Conservation (phyloP, 64 coral and sea anemone species). For the Astreopora myriophthalma region DNA sequence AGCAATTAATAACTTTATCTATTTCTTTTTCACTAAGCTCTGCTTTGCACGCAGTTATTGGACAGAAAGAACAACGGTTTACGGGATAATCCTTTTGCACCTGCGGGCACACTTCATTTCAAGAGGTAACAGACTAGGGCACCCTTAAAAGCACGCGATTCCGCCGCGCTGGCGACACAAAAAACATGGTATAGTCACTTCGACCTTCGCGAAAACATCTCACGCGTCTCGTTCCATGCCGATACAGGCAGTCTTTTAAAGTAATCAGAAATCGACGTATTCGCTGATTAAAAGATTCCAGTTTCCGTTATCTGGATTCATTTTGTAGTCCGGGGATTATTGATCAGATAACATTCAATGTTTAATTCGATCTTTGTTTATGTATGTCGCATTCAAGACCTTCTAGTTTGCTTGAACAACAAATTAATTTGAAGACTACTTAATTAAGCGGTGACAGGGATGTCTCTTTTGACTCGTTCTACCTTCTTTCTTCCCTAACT, state of each 20-base stretch:
- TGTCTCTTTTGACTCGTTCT: neutral
- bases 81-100: slow-evolving; percentile 28
- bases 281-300: neutral
- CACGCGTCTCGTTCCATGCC: neutral
- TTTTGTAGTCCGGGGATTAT: neutral
- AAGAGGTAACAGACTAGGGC: neutral
- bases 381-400: neutral
- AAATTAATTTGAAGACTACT: neutral
- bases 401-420: neutral
- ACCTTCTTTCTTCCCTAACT: neutral
- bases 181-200: too few relatives aligned
- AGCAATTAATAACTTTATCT: too few relatives aligned
- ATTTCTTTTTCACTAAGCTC: neutral
- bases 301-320: neutral
- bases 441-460: neutral
- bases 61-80: too few relatives aligned
- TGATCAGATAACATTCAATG: neutral
- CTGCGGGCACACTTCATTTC: slow-evolving; percentile 17
- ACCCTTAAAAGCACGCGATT: neutral
- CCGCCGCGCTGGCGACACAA: too few relatives aligned
- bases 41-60: neutral
- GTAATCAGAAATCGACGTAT: neutral
- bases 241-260: neutral
- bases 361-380: neutral
- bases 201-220: neutral